Percentiles rank a stretch among this genome's conserved stretches.
phyloP scores from a whole-genome alignment of 2,797 vertebrate species.

The Falco cherrug region DNA sequence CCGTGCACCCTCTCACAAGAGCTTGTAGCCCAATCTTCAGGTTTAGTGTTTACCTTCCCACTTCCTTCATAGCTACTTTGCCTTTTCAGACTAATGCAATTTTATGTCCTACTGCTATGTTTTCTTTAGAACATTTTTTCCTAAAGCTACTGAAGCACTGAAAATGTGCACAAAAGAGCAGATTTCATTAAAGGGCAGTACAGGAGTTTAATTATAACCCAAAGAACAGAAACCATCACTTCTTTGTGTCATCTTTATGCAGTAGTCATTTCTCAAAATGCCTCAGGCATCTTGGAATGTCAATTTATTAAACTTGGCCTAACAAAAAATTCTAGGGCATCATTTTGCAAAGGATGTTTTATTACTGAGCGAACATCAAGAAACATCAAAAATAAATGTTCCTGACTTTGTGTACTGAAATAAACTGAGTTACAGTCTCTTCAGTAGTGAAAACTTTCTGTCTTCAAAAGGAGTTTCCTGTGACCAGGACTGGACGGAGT shows the following conservation, averaged over 20 bases:
- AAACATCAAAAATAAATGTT: not conserved
- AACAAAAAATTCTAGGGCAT: not conserved
- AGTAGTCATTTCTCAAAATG: not conserved
- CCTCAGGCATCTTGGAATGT: not conserved
- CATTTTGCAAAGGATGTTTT: not conserved
- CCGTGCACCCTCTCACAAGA: not conserved
- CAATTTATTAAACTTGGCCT: not conserved
- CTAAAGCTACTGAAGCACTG: not conserved
- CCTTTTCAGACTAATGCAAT: not conserved
- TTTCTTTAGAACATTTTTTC: not conserved
- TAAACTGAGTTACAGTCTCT: not conserved
- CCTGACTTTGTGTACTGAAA: not conserved
- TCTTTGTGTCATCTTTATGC: not conserved
- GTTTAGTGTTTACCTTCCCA: not conserved
- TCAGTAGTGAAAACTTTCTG: not conserved
- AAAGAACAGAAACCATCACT: not conserved
- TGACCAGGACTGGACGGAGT: not conserved
- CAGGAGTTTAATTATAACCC: not conserved
- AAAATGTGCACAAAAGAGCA: not conserved
- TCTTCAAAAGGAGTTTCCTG: not conserved
- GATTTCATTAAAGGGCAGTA: not conserved
- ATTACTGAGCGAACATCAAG: not conserved
- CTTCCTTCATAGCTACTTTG: not conserved
- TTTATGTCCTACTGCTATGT: not conserved
- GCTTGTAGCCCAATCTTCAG: not conserved